phyloP scores from a whole-genome alignment of 2,113 vertebrate genomes.

The Ibidorhyncha struthersii region DNA sequence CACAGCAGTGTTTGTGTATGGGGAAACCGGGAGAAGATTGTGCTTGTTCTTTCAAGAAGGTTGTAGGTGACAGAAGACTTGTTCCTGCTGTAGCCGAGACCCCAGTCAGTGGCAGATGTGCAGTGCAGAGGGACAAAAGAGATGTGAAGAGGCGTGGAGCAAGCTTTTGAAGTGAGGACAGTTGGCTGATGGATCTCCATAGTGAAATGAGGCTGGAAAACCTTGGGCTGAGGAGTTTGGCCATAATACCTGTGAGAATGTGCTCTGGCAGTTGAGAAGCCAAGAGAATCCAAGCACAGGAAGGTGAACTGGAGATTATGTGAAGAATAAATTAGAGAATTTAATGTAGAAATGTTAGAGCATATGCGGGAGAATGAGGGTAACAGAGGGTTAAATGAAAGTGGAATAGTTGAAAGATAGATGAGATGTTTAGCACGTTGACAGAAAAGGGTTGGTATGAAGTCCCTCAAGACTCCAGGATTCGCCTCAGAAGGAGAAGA shows the following conservation, averaged over 20 bases:
- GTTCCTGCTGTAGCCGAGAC: not conserved
- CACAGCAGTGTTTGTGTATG: not conserved
- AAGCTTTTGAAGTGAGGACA: not conserved
- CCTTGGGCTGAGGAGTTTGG: not conserved
- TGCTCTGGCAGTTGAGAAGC: not conserved
- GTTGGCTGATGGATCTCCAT: not conserved
- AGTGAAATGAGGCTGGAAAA: not conserved
- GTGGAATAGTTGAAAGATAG: not conserved
- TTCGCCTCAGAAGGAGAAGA: conserved; percentile 28
- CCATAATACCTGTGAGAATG: not conserved
- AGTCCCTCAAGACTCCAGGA: not conserved
- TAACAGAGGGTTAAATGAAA: not conserved
- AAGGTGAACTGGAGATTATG: not conserved
- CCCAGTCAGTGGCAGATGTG: not conserved
- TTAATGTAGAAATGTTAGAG: not conserved
- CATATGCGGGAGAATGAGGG: not conserved
- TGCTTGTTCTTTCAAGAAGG: not conserved
- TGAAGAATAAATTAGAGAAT: not conserved
- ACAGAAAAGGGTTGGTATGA: conserved; percentile 3
- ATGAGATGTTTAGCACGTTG: not conserved
- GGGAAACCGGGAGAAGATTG: not conserved
- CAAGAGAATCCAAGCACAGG: not conserved
- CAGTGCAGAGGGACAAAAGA: not conserved
- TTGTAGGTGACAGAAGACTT: not conserved
- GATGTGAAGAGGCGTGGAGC: not conserved